phyloP scores from a whole-genome alignment of 2,888 invertebrate species.

The Limulus polyphemus region DNA sequence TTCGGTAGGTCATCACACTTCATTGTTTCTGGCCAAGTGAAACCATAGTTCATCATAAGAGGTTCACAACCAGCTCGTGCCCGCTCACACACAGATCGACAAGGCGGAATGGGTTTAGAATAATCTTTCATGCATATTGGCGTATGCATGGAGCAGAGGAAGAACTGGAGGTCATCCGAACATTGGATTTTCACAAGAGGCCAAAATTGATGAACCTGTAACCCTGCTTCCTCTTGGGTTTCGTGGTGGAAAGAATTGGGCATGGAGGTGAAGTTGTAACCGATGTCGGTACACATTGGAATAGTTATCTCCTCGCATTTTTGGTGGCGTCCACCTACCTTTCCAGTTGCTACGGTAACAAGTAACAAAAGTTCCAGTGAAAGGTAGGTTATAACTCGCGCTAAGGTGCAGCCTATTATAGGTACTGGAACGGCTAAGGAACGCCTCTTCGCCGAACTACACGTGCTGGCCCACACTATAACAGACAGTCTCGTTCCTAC shows the following conservation, averaged over 20 bases:
- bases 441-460: too few relatives aligned
- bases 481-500: too few relatives aligned
- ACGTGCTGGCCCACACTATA: too few relatives aligned
- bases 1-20: conserved; percentile 78
- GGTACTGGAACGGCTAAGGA: too few relatives aligned
- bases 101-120: conserved; percentile 76
- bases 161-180: conserved; percentile 87
- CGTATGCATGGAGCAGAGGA: conserved; percentile 95
- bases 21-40: conserved; percentile 96
- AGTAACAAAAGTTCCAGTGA: too few relatives aligned
- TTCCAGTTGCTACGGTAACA: neutral
- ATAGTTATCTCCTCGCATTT: conserved; percentile 90
- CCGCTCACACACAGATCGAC: conserved; percentile 83
- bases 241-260: conserved; percentile 73
- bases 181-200: conserved; percentile 96
- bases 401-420: too few relatives aligned
- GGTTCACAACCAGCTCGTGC: conserved; percentile 81
- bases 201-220: conserved; percentile 93
- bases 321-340: conserved; percentile 47
- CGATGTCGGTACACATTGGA: conserved; percentile 93
- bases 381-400: too few relatives aligned
- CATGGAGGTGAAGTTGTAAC: conserved; percentile 89
- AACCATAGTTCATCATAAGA: conserved; percentile 74
- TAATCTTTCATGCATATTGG: conserved; percentile 94
- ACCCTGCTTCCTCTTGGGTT: conserved; percentile 92